Evolutionary conservation across 53 echinoderm and acorn worm genomes (phyloP).

Genomic region (Luidia sarsii): DNA sequence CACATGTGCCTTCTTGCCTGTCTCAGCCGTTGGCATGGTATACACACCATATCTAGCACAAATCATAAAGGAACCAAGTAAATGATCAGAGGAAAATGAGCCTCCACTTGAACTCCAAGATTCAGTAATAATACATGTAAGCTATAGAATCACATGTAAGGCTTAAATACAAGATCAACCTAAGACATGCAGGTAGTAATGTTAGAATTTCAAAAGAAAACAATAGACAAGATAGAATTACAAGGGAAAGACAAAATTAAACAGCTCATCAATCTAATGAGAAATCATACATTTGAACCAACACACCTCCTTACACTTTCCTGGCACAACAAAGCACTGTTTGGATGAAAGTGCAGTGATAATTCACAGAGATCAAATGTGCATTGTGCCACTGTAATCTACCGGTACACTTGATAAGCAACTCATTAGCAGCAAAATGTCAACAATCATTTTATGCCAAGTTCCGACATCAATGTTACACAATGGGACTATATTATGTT

Average conservation of each 20-base stretch:
- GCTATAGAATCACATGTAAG: slow-evolving; percentile 9
- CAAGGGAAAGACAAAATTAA: not conserved
- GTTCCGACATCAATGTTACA: no score
- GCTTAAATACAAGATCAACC: slow-evolving; percentile 27
- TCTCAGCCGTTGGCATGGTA: slow-evolving; percentile 58
- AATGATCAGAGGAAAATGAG: not conserved
- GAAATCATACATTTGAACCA: not conserved
- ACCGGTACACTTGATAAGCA: no score
- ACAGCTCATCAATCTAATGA: not conserved
- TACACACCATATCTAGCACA: slow-evolving; percentile 74
- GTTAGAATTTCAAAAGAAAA: no score
- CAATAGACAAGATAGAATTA: no score
- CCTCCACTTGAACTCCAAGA: not conserved
- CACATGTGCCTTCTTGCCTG: slow-evolving; percentile 44
- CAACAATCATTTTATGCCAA: no score
- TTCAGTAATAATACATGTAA: not conserved
- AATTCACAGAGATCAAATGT: no score
- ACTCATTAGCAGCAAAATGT: no score
- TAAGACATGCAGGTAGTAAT: not conserved
- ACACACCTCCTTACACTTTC: not conserved
- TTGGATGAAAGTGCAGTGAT: no score
- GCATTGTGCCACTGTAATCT: no score
- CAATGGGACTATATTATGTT: not conserved
- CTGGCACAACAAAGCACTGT: no score
- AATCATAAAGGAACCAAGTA: no score